Base-by-base conservation (phyloP, 1,140 invertebrate species). In the Protaetia brevitarsis region DNA sequence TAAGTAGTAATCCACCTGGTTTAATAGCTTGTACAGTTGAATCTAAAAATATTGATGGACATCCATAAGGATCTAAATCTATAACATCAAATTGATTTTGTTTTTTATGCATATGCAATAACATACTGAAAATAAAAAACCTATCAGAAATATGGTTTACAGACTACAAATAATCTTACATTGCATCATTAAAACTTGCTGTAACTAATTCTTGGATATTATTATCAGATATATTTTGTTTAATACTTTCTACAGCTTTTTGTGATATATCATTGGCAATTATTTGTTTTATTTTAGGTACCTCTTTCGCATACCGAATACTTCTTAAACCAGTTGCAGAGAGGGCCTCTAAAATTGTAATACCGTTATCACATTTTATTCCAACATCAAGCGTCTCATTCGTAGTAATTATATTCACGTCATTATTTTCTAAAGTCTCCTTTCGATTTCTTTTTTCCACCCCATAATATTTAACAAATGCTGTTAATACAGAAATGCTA, bases 31-130 rank as follows among this genome's bases (percentile, higher is more conserved):
- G 90, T 0, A 99, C 89, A 0, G 95, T 95, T 1, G 90, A 84
- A 79, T 99, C 97, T 0, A 99, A 81, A 80, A 99, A 99, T 57
- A 87, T 88, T 2, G 93, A 89, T 0, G 97, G 94, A 75, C 93
- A 95, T 4, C 98, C 98, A 77, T 99, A 99, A 0, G 98, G 98
- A 82, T 99, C 98, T 30, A 99, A 78, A 79, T 99, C 98, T 64
- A 99, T 87, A 0, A 88, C 94, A 77, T 97, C 86, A 79, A 97
- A 98, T 31, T 86, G 83, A 63, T 90, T 82, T n/a, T 82, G 73
- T 63, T 81, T 81, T 63, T 86, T 86, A 71, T 91, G 88, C 70
- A 88, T 81, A 71, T 96, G 91, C 93, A 97, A 95, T 0, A 95
- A 70, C 74, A 91, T 86, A 69, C 92, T 95, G 76, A 51, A 86